Base-by-base conservation (phyloP, 2,888 invertebrate species). In the Dysmachus trigonus region DNA sequence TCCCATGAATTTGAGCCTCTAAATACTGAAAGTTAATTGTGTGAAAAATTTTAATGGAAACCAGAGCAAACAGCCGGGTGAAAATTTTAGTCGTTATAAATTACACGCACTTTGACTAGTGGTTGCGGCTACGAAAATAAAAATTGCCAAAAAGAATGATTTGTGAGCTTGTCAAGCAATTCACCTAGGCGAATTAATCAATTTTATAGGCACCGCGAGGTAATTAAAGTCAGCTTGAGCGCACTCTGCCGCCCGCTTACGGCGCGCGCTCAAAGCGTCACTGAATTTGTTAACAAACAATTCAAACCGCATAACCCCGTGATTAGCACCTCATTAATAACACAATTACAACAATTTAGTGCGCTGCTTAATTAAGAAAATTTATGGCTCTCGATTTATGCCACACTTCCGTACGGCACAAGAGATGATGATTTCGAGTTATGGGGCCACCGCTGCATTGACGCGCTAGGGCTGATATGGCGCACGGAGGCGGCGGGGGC, bases 301-400 rank as follows among this genome's bases (percentile, higher is more conserved):
- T 84, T 72, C 83, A 87, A 87, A 76, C 81, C 76, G 86, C 72
- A 86, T 79, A 84, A 86, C 86, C 85, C 81, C 51, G 85, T 77
- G 85, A 86, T 87, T 87, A 86, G 73, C 87, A 87, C 87, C 87
- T 87, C 82, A 87, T 87, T 87, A 87, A 87, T 87, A 86, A 86
- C 86, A 86, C 87, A 87, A 86, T 87, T 86, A 87, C 86, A 85
- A 87, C 86, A 86, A 87, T 87, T 87, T 86, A 86, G 87, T 86
- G 87, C 76, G 85, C 73, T 74, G 86, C 82, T n/a, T 87, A 87
- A 87, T 86, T 87, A 86, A 87, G 85, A 87, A 86, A 87, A 87
- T 87, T 87, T 87, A 87, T 87, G 86, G 82, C 76, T 73, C 72
- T 87, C 62, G 86, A 86, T 84, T 85, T 71, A 31, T 30, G 72